Percentiles rank a stretch among this genome's conserved stretches.
These are phyloP conservation scores for Nestor notabilis DNA, from an alignment of 2,113 vertebrate genomes.

Conservation along the genomic window DNA sequence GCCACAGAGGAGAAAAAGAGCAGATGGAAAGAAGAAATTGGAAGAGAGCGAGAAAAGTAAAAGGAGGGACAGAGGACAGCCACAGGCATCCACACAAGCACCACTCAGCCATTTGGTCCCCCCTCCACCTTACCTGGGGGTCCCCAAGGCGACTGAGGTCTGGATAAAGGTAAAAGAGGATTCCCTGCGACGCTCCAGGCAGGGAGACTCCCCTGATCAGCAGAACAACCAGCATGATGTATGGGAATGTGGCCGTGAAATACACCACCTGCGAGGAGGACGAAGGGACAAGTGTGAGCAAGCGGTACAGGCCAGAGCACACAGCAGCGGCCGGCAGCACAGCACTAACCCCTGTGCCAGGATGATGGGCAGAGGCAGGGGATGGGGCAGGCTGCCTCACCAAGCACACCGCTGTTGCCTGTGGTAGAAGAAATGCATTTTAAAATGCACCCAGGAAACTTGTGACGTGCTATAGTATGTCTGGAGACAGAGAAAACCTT, in stretches of 20 bases:
- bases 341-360: rapidly evolving
- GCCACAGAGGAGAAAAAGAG: not conserved
- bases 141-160: conserved; percentile 87
- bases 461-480: rapidly evolving
- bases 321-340: rapidly evolving
- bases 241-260: conserved; percentile 92
- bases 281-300: not conserved
- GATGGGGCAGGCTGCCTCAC: not conserved
- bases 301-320: not conserved
- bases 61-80: not conserved
- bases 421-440: not conserved
- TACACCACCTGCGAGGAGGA: conserved; percentile 85
- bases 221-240: conserved; percentile 91
- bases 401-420: not conserved
- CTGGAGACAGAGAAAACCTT: not conserved
- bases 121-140: conserved; percentile 83
- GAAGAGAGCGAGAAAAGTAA: not conserved
- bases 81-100: not conserved
- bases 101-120: not conserved
- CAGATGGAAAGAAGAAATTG: not conserved
- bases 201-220: conserved; percentile 89
- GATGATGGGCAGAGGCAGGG: no score
- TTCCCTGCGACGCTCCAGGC: conserved; percentile 86
- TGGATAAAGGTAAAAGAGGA: conserved; percentile 92
- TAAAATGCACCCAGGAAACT: not conserved